These are phyloP conservation scores for Periparus ater DNA, from an alignment of 2,797 vertebrate species.

Conservation along the genomic window DNA sequence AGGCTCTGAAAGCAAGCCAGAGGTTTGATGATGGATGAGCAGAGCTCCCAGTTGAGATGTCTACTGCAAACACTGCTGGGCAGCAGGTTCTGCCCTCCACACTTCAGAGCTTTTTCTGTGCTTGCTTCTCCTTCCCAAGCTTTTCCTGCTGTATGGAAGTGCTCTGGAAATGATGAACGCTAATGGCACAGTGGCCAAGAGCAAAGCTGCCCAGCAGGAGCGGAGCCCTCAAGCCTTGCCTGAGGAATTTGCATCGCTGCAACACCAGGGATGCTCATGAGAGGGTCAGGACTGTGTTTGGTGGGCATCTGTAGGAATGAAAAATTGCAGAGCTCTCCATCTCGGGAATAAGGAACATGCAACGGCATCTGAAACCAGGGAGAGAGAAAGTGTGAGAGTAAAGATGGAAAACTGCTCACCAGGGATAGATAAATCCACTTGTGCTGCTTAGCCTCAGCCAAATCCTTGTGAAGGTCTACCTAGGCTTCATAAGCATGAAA, in stretches of 20 bases:
- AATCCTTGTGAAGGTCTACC: not conserved
- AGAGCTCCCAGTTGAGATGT: not conserved
- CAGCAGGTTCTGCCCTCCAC: not conserved
- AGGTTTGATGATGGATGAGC: not conserved
- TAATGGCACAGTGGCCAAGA: not conserved
- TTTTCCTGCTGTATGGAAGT: not conserved
- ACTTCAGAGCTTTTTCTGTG: not conserved
- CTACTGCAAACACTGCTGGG: not conserved
- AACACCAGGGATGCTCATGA: not conserved
- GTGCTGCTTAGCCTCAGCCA: not conserved
- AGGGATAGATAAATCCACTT: not conserved
- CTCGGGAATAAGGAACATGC: fast-evolving
- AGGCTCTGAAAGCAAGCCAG: not conserved
- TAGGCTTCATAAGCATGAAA: not conserved
- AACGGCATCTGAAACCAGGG: not conserved
- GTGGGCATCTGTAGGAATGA: not conserved
- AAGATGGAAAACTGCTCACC: not conserved
- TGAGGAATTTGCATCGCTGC: not conserved
- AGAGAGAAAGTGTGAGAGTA: not conserved
- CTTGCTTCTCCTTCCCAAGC: not conserved
- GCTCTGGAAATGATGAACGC: not conserved
- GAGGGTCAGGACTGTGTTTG: not conserved
- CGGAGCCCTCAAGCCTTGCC: fast-evolving
- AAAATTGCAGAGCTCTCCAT: not conserved
- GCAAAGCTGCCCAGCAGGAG: not conserved